Conservation (phyloP, 2,888 invertebrate species). For the Ephialtes manifestator region DNA sequence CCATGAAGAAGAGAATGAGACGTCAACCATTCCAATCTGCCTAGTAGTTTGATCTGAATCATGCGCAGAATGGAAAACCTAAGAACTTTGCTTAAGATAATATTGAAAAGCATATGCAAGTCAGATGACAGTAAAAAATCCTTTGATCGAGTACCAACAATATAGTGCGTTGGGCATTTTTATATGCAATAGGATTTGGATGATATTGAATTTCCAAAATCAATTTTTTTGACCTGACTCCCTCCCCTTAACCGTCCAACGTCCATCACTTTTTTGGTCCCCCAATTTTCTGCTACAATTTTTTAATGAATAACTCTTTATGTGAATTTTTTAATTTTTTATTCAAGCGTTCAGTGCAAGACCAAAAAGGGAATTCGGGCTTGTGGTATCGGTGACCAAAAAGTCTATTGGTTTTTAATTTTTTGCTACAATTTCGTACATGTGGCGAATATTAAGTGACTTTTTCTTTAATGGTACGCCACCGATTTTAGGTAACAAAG, state of each 20-base stretch:
- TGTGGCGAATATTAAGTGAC: conserved; percentile 6
- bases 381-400: neutral
- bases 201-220: too few species aligned
- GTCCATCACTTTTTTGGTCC: neutral
- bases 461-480: neutral
- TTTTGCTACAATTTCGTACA: neutral
- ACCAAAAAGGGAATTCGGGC: neutral
- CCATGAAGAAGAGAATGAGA: too few species aligned
- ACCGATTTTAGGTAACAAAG: neutral
- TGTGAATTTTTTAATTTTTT: neutral
- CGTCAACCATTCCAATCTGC: too few species aligned
- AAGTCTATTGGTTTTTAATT: neutral
- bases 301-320: neutral
- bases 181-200: too few species aligned
- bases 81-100: too few species aligned
- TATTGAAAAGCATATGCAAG: too few species aligned
- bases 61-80: too few species aligned
- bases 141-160: too few species aligned
- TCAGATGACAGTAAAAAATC: too few species aligned
- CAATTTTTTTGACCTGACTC: too few species aligned
- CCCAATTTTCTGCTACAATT: neutral
- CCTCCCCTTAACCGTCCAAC: neutral
- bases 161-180: too few species aligned
- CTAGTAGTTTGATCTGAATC: too few species aligned
- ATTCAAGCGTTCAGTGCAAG: neutral